phyloP scores from a whole-genome alignment of 2,113 vertebrate genomes.

The Puffinus mauretanicus region DNA sequence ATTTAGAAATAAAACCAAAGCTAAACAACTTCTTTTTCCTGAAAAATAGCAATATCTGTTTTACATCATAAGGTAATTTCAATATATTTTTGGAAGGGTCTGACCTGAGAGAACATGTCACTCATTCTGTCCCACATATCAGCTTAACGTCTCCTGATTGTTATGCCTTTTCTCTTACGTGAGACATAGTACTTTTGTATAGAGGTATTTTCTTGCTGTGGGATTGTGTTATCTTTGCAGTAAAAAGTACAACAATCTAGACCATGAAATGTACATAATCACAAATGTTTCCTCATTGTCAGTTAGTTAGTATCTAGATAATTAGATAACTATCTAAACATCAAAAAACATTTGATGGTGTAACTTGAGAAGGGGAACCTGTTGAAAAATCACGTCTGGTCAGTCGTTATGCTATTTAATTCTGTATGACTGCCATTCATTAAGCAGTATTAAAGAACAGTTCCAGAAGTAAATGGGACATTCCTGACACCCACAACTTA shows the following conservation, averaged over 20 bases:
- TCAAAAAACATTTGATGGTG: neutral
- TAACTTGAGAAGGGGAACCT: neutral
- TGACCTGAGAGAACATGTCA: neutral
- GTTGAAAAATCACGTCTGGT: neutral
- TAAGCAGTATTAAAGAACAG: neutral
- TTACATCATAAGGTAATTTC: neutral
- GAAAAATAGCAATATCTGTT: neutral
- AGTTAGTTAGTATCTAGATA: neutral
- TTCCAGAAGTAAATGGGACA: neutral
- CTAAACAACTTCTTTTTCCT: neutral
- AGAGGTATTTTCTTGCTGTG: neutral
- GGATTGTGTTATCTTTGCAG: neutral
- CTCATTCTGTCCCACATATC: neutral
- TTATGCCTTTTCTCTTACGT: neutral
- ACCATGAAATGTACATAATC: neutral
- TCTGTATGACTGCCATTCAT: neutral
- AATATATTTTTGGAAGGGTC: neutral
- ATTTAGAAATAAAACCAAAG: neutral
- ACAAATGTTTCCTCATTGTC: neutral
- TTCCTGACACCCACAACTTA: neutral
- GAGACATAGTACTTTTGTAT: neutral
- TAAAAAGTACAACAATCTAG: neutral
- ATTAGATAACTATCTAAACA: neutral
- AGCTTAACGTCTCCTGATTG: neutral
- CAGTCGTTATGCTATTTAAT: neutral